Conservation (phyloP, 2,888 invertebrate species). For the Drosophila paucipuncta region DNA sequence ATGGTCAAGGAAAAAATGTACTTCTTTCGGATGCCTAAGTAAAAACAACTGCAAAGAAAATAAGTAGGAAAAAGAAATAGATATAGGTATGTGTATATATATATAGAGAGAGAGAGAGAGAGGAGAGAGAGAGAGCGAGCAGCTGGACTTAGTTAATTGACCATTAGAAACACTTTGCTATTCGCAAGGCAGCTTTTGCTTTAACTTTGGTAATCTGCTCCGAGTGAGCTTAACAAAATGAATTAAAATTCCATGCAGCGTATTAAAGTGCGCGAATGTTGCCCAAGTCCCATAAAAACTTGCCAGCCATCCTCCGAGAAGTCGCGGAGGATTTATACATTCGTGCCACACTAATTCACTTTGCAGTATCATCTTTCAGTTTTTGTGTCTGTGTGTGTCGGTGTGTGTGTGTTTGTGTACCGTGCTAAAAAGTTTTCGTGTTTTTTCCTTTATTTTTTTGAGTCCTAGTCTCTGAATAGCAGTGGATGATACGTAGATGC, state of each 20-base stretch:
- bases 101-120: not conserved
- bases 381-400: conserved; percentile 19
- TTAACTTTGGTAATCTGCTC: conserved; percentile 63
- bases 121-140: conserved; percentile 10
- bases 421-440: conserved; percentile 48
- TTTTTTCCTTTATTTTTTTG: conserved; percentile 20
- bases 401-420: conserved; percentile 24
- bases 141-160: conserved; percentile 66
- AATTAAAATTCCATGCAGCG: conserved; percentile 60
- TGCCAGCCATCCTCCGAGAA: not conserved
- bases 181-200: conserved; percentile 40
- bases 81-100: not conserved
- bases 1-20: not conserved
- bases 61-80: not conserved
- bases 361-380: conserved; percentile 66
- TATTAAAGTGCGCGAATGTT: conserved; percentile 51
- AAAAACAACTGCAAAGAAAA: not conserved
- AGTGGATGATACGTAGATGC: conserved; percentile 61
- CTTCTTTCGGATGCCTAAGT: not conserved
- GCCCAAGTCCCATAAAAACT: conserved; percentile 24
- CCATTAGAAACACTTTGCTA: conserved; percentile 61
- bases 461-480: conserved; percentile 29
- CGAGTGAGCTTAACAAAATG: conserved; percentile 52
- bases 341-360: conserved; percentile 69
- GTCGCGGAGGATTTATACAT: conserved; percentile 26